A percentile compares a stretch with the other conserved stretches of the same genome.
These are phyloP conservation scores for Xestobium rufovillosum DNA, from an alignment of 2,888 invertebrate genomes.

Conservation along the genomic window DNA sequence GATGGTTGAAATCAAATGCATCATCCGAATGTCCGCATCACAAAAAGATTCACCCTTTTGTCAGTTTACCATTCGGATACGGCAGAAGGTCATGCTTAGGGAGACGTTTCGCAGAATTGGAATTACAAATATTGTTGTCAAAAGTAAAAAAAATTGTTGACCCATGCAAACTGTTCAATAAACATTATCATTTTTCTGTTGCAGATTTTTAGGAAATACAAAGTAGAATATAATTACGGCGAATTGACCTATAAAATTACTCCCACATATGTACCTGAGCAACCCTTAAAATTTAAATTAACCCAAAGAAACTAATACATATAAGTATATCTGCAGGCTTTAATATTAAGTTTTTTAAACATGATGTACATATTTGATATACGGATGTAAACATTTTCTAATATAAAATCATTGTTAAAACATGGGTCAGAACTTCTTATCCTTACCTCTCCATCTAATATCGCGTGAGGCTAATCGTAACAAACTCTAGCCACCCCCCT, in stretches of 20 bases:
- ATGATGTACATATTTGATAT: too few species aligned
- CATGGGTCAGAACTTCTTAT: too few species aligned
- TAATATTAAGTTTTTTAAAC: too few species aligned
- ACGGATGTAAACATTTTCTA: too few species aligned
- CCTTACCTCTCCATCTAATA: too few species aligned
- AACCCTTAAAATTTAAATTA: constrained; percentile 62
- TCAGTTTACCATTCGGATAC: constrained; percentile 68
- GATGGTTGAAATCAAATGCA: constrained; percentile 60
- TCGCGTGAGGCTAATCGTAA: too few species aligned
- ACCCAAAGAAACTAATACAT: constrained; percentile 40
- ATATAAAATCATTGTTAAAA: too few species aligned
- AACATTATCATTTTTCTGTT: constrained; percentile 29
- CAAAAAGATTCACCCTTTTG: constrained; percentile 64
- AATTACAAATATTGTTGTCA: constrained; percentile 65
- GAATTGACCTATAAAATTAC: constrained; percentile 63
- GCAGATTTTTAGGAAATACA: constrained; percentile 65
- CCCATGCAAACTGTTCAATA: neutral
- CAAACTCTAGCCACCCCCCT: too few species aligned
- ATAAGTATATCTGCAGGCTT: too few species aligned
- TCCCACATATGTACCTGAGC: constrained; percentile 66
- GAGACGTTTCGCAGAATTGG: constrained; percentile 72
- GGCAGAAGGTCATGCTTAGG: constrained; percentile 73
- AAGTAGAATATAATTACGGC: constrained; percentile 59
- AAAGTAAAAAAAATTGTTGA: constrained; percentile 48
- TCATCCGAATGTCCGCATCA: constrained; percentile 32